Evolutionary conservation across 1,140 invertebrate genomes (phyloP).

Genomic region (Phortica variegata): DNA sequence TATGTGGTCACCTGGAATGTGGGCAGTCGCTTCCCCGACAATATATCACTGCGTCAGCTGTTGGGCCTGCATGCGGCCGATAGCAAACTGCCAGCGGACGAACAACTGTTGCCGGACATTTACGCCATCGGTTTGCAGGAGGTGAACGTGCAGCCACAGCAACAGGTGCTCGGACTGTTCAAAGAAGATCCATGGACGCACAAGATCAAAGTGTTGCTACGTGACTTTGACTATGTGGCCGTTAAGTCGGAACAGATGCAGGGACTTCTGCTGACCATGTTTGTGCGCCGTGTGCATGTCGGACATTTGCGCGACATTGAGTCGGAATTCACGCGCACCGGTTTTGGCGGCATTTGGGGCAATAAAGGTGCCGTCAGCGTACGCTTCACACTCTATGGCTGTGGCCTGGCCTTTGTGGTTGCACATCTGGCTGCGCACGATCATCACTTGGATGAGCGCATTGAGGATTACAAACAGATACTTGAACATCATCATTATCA

Average conservation of each 20-base stretch:
- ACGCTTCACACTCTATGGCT: constrained; percentile 81
- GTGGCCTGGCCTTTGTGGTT: constrained; percentile 85
- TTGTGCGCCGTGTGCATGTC: constrained; percentile 75
- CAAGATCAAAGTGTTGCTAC: constrained; percentile 70
- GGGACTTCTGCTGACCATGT: constrained; percentile 76
- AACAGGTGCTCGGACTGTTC: constrained; percentile 76
- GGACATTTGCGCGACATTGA: constrained; percentile 79
- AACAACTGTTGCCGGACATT: constrained; percentile 73
- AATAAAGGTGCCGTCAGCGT: constrained; percentile 93
- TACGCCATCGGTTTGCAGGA: constrained; percentile 87
- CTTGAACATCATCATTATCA: constrained; percentile 71
- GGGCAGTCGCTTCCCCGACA: constrained; percentile 68
- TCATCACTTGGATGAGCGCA: constrained; percentile 73
- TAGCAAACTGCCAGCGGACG: constrained; percentile 41
- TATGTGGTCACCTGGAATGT: constrained; percentile 86
- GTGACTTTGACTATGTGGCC: constrained; percentile 72
- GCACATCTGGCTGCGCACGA: constrained; percentile 87
- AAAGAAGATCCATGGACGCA: constrained; percentile 85
- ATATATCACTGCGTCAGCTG: constrained; percentile 68
- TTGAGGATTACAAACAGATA: constrained; percentile 85
- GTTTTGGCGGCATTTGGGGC: constrained; percentile 88
- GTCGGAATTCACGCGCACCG: constrained; percentile 81
- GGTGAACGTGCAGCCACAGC: constrained; percentile 84
- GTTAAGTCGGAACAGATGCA: constrained; percentile 76
- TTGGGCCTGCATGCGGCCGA: constrained; percentile 66